Conservation (phyloP, 2,888 invertebrate species). For the Strigamia maritima region DNA sequence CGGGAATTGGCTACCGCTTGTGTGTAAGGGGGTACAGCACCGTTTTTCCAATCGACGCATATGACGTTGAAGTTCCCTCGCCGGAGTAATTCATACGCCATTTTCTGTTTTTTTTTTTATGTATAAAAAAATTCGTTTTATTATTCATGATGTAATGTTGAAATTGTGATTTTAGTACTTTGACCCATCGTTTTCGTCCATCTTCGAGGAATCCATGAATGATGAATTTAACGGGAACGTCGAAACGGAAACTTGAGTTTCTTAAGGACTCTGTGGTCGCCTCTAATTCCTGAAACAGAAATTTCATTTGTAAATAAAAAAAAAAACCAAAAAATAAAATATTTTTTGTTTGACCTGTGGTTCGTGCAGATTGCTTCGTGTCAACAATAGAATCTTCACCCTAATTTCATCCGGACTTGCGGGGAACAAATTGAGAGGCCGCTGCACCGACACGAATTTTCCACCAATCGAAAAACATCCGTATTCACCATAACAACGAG, state of each 20-base stretch:
- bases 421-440: slow-evolving; percentile 80
- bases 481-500: slow-evolving; percentile 69
- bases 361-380: slow-evolving; percentile 72
- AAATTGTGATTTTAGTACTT: background rate
- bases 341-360: slow-evolving; percentile 46
- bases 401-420: slow-evolving; percentile 75
- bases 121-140: too few relatives aligned
- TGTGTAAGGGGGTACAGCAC: slow-evolving; percentile 77
- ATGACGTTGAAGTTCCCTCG: slow-evolving; percentile 75
- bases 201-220: slow-evolving; percentile 87
- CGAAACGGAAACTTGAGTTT: slow-evolving; percentile 50
- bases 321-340: too few relatives aligned
- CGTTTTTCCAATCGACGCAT: slow-evolving; percentile 82
- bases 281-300: slow-evolving; percentile 48
- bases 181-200: slow-evolving; percentile 72
- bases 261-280: slow-evolving; percentile 42
- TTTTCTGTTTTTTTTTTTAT: too few relatives aligned
- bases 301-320: too few relatives aligned
- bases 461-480: slow-evolving; percentile 79
- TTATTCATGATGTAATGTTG: too few relatives aligned
- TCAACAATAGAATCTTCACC: slow-evolving; percentile 76
- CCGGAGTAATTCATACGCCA: slow-evolving; percentile 60
- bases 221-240: slow-evolving; percentile 74
- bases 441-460: too few relatives aligned
- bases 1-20: slow-evolving; percentile 85